phyloP scores from a whole-genome alignment of 2,797 vertebrate genomes.

The Propithecus perrieri region DNA sequence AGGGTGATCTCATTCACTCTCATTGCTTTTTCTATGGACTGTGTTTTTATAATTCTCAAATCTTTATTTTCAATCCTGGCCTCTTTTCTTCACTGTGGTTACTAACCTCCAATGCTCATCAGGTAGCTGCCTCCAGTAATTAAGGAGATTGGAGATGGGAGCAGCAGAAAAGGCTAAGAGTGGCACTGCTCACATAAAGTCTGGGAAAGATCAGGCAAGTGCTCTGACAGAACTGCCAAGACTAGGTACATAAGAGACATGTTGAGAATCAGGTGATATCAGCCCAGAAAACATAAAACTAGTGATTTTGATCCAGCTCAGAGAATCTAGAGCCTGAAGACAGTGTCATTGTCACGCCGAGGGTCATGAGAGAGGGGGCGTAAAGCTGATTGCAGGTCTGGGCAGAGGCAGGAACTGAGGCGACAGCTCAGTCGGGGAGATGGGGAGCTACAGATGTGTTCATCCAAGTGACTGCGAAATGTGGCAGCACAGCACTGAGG shows the following conservation, averaged over 20 bases:
- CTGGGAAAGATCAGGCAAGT: neutral
- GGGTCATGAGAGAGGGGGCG: neutral
- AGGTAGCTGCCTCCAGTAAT: neutral
- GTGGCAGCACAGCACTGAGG: neutral
- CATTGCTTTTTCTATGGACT: neutral
- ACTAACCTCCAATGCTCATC: neutral
- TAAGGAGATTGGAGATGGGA: neutral
- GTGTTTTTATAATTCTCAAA: neutral
- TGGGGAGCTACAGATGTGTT: neutral
- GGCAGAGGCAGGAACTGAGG: neutral
- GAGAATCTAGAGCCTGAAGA: neutral
- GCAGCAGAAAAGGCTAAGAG: neutral
- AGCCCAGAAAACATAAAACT: neutral
- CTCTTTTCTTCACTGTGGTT: neutral
- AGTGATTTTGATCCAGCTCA: neutral
- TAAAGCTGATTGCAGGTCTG: neutral
- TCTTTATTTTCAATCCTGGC: neutral
- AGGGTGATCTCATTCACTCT: neutral
- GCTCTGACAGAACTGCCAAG: neutral
- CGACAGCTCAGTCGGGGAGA: neutral
- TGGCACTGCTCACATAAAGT: neutral
- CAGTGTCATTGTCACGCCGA: neutral
- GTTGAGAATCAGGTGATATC: neutral
- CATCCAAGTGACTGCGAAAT: neutral
- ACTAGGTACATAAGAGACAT: neutral